phyloP scores from a whole-genome alignment of 64 coral and sea anemone genomes.

The Astreopora myriophthalma region DNA sequence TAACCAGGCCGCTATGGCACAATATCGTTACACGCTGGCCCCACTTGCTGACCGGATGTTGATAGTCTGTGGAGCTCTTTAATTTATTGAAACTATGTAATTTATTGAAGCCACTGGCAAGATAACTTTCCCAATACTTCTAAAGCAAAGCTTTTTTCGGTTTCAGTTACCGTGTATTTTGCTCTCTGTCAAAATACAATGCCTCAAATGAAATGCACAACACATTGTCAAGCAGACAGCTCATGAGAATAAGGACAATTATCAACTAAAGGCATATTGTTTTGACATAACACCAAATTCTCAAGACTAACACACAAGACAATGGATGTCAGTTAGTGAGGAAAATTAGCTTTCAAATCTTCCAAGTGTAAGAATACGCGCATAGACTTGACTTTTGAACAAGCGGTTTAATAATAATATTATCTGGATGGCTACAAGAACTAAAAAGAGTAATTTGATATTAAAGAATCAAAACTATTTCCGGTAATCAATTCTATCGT shows the following conservation, averaged over 20 bases:
- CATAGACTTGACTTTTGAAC: no score
- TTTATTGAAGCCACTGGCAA: constrained; percentile 25
- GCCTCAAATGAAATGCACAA: no score
- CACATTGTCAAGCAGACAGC: neutral
- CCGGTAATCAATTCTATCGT: no score
- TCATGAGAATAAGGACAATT: neutral
- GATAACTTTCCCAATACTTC: neutral
- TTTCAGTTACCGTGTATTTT: no score
- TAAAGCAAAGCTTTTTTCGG: constrained; percentile 5
- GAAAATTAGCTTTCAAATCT: neutral
- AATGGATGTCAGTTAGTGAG: neutral
- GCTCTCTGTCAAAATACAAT: no score
- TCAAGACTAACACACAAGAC: neutral
- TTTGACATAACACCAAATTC: neutral
- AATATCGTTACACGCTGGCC: no score
- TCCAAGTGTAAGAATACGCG: no score
- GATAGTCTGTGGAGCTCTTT: constrained; percentile 32
- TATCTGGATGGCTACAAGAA: no score
- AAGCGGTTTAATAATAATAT: no score
- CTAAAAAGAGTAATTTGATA: no score
- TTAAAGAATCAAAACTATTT: no score
- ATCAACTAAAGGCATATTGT: neutral
- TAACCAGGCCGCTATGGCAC: no score
- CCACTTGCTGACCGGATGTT: constrained; percentile 11
- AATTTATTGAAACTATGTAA: constrained; percentile 18